phyloP scores from a whole-genome alignment of 2,113 vertebrate species.

The Rhombomys opimus region DNA sequence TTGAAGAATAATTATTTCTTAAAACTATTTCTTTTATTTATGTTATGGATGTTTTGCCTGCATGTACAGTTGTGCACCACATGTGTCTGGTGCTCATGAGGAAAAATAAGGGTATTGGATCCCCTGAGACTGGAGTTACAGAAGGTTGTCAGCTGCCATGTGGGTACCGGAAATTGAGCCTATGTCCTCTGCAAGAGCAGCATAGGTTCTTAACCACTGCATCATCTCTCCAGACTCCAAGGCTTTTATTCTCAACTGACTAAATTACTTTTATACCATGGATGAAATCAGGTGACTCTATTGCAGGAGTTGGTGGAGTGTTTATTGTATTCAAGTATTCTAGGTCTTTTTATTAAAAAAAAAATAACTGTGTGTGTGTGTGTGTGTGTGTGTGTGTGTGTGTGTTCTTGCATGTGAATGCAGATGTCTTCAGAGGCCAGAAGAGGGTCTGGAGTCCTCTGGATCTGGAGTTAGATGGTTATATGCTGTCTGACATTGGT shows the following conservation, averaged over 20 bases:
- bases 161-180: background rate
- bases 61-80: background rate
- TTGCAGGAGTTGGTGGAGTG: background rate
- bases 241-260: background rate
- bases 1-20: background rate
- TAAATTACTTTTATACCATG: background rate
- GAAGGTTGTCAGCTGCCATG: background rate
- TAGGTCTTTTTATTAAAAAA: background rate
- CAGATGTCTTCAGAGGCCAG: background rate
- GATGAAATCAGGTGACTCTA: background rate
- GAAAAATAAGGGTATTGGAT: background rate
- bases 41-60: background rate
- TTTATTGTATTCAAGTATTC: slow-evolving; percentile 3
- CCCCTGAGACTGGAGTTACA: background rate
- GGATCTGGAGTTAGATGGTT: background rate
- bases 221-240: background rate
- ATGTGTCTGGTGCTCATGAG: background rate
- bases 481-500: background rate
- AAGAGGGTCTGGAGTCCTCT: background rate
- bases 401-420: background rate
- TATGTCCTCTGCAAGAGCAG: background rate
- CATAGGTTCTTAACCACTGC: background rate
- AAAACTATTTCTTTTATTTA: background rate
- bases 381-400: background rate
- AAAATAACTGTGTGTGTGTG: background rate